Evolutionary conservation across 2,797 vertebrate genomes (phyloP), one percentile per base, ranked within the genome.

Genomic region (Catharus ustulatus): DNA sequence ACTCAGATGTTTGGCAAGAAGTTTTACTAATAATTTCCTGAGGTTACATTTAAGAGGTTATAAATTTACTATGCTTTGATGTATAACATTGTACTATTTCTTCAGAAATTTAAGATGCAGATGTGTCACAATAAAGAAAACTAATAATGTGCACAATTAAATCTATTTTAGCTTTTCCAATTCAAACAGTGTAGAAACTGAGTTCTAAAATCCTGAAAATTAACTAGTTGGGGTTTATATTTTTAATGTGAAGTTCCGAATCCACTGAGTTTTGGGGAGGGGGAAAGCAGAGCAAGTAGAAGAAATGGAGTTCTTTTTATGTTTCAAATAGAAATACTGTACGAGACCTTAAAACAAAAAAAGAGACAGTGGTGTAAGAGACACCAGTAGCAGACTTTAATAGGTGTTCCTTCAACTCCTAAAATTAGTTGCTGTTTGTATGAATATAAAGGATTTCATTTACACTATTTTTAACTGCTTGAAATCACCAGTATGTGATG

Each of bases 11-110:
- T 92, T 96, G 94, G 93, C 94, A 94, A 94, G 79, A 85, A 84
- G 54, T 52, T 87, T 78, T 93, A 93, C 72, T 80, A 87, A 87
- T 95, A 57, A 68, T 95, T 95, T 96, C 95, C 93, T 96, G 89
- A 93, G 85, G 82, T 91, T 94, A 81, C 42, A 68, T 94, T 89
- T 92, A 93, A 89, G 84, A 92, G 75, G 76, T 86, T 92, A 72
- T 94, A 95, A 94, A 96, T 94, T 83, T 87, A 76, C 84, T 86
- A 27, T 74, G 87, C 95, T 95, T 96, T 95, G 93, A 95, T 93
- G 93, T 86, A 68, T 81, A 75, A 62, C 49, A 77, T 91, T 92
- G 69, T 94, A 81, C 45, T 89, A 6, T 91, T 84, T 87, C 89
- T 95, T 80, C 54, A 80, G 84, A 91, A 95, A 94, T 72, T 87